Conservation (phyloP, 2,888 invertebrate genomes). For the Hemithea aestivaria region DNA sequence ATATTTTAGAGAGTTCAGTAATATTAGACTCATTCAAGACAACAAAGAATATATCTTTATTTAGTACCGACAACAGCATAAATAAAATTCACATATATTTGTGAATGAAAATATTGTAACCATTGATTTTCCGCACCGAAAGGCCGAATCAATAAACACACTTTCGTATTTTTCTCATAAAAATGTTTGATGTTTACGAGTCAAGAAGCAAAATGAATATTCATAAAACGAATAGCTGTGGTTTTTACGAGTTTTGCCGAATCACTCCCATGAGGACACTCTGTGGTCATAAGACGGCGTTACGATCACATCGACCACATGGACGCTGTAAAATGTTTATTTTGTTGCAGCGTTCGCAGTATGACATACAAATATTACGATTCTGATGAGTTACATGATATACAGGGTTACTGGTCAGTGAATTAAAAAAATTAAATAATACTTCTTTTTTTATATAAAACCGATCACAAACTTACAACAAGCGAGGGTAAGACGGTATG, state of each 20-base stretch:
- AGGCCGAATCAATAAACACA: no score
- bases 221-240: not conserved
- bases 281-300: conserved; percentile 15
- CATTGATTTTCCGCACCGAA: no score
- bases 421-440: no score
- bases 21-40: no score
- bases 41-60: no score
- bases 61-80: no score
- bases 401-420: no score
- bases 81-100: no score
- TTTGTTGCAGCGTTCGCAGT: conserved; percentile 21
- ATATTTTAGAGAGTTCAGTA: no score
- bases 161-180: not conserved
- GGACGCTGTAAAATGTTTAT: conserved; percentile 24
- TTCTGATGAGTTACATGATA: not conserved
- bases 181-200: not conserved
- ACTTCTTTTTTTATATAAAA: no score
- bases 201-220: not conserved
- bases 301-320: conserved; percentile 15
- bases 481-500: no score
- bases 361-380: conserved; percentile 2
- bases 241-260: conserved; percentile 2
- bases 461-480: no score
- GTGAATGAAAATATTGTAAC: not conserved
- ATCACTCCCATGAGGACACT: conserved; percentile 1